Evolutionary conservation across 2,113 vertebrate genomes (phyloP), one percentile per base, ranked within the genome.

Genomic region (Misgurnus mizolepis): DNA sequence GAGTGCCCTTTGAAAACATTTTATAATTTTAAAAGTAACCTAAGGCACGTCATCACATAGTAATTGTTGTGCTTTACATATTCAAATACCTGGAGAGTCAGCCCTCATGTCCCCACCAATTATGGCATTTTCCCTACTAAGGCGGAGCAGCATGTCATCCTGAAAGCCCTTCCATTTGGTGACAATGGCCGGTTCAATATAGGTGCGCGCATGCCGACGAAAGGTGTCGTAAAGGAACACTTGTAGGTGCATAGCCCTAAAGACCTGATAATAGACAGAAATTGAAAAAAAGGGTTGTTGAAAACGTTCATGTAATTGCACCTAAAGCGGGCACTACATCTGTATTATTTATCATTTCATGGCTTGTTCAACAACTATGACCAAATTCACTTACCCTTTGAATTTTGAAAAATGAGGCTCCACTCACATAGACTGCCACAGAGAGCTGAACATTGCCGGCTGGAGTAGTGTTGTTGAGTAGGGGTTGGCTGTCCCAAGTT

Each of bases 401-500:
- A 15, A 76, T 0, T 39, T 45, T 56, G 40, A 47, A 27, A 39
- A 70, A 79, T 9, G 77, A 79, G 27, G 77, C 66, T 12, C 77
- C 77, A 47, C 47, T 67, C 8, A 76, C 6, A 43, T 81, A 81
- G 14, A 76, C 27, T 6, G 80, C 72, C 14, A 53, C 72, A 69
- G 80, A 76, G 7, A 62, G 55, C 14, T 79, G 77, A 2, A 79
- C 39, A 40, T 79, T 79, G 11, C 77, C 65, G 0, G 73, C 64
- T 34, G 65, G 80, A 18, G 55, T 69, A 18, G 55, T 69, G 10
- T 40, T 62, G 6, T 53, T 72, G 5, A 76, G 1, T 50, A 81
- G 5, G 40, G 80, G 55, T 43, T 81, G 80, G 40, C 80, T 81
- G 18, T 81, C 62, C 72, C 72, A 76, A n/a, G 67, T 58, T 39